phyloP scores from a whole-genome alignment of 2,797 vertebrate species.

The Rhinichthys osculus region DNA sequence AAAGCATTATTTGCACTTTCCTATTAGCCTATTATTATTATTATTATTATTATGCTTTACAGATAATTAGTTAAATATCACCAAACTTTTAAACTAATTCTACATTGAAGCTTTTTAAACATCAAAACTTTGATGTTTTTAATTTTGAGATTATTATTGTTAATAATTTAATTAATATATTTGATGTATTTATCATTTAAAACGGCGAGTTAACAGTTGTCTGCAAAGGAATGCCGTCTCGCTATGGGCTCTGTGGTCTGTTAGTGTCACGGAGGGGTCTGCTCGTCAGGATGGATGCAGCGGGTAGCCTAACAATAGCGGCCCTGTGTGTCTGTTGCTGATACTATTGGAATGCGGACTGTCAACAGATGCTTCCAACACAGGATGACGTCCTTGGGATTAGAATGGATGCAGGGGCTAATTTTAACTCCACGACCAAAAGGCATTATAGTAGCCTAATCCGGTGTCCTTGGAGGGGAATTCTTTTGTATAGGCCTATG shows the following conservation, averaged over 20 bases:
- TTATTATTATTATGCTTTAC: neutral
- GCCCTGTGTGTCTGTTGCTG: constrained; percentile 84
- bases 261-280: constrained; percentile 48
- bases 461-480: constrained; percentile 82
- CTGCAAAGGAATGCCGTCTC: neutral
- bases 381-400: constrained; percentile 89
- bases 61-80: neutral
- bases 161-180: neutral
- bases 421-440: constrained; percentile 87
- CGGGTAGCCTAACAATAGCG: constrained; percentile 81
- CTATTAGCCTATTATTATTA: neutral
- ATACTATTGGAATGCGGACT: constrained; percentile 92
- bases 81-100: neutral
- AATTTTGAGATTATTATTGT: neutral
- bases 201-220: neutral
- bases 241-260: neutral
- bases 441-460: constrained; percentile 85
- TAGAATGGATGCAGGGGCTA: constrained; percentile 89
- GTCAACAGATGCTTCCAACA: constrained; percentile 96
- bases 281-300: constrained; percentile 76
- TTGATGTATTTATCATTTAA: neutral
- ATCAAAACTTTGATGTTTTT: neutral
- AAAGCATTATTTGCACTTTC: neutral
- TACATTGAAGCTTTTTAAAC: neutral
- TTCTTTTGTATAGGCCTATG: constrained; percentile 77